Base-by-base conservation (phyloP, 2,113 vertebrate species). In the Thunnus maccoyii region DNA sequence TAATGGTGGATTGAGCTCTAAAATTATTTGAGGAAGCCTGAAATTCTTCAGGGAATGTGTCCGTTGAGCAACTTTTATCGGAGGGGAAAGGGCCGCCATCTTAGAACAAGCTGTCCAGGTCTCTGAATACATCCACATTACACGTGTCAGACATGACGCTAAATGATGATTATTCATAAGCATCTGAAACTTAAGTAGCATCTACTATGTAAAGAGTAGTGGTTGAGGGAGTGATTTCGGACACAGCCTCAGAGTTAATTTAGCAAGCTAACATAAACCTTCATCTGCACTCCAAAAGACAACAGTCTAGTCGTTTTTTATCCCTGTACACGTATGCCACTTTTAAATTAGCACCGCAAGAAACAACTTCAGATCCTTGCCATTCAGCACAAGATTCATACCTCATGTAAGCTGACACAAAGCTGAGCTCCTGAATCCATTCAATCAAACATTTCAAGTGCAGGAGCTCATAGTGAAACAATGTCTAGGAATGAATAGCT, bases 321-420 rank as follows among this genome's bases (percentile, higher is more conserved):
- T 12, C 44, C 4, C 12, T 44, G 41, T 13, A 61, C n/a, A 51
- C 1, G 15, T 61, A 13, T 47, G 51, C 15, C 27, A 52, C 54
- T 4, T 41, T 41, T 41, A 41, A 41, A 41, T 41, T 9, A 41
- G 36, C 9, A 9, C 36, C 7, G 7, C 1, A 41, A 41, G 8
- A 41, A 41, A 41, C 5, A 9, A 66, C 67, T 20, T 77, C 47
- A 61, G 18, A 60, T 74, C 50, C 14, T 52, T n/a, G 14, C 22
- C 55, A 22, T 77, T 47, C 72, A 68, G 30, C 20, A 16, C 27
- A 27, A 55, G 27, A 58, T 27, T 20, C 65, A 50, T 0, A 65
- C 25, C n/a, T 69, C 46, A 71, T 25, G 44, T 69, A 80, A 66
- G 52, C 44, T 2, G 14, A 66, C 64, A 50, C 71, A 66, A 62